Evolutionary conservation across 2,113 vertebrate genomes (phyloP).

Genomic region (Rhinoptilus africanus): DNA sequence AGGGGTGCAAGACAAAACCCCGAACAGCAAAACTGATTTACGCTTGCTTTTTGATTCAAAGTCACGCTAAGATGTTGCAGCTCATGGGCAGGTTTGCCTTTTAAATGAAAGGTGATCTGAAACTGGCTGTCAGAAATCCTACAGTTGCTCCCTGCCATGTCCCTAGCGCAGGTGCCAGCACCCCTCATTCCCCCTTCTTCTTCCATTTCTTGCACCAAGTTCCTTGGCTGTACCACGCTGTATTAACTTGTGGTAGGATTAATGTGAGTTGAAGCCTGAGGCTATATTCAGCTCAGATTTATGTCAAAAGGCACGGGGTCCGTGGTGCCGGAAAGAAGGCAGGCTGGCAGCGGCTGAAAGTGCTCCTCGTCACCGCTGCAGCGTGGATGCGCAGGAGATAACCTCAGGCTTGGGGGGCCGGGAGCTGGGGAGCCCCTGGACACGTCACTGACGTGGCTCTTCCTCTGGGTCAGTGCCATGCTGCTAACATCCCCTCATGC

Average conservation of each 20-base stretch:
- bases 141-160: not conserved
- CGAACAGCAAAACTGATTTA: not conserved
- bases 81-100: not conserved
- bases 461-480: not conserved
- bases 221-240: not conserved
- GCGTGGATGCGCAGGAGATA: not conserved
- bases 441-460: not conserved
- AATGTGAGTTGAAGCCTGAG: not conserved
- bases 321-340: not conserved
- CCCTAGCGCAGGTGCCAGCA: not conserved
- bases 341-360: fast-evolving
- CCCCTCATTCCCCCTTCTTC: not conserved
- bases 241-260: not conserved
- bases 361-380: fast-evolving
- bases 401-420: not conserved
- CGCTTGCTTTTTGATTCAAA: not conserved
- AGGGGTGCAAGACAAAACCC: not conserved
- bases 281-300: not conserved
- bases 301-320: not conserved
- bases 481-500: not conserved
- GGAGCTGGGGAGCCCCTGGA: not conserved
- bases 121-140: not conserved
- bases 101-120: not conserved
- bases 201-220: not conserved
- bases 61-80: not conserved